Conservation (phyloP, 2,888 invertebrate genomes). For the Catocala sponsa region DNA sequence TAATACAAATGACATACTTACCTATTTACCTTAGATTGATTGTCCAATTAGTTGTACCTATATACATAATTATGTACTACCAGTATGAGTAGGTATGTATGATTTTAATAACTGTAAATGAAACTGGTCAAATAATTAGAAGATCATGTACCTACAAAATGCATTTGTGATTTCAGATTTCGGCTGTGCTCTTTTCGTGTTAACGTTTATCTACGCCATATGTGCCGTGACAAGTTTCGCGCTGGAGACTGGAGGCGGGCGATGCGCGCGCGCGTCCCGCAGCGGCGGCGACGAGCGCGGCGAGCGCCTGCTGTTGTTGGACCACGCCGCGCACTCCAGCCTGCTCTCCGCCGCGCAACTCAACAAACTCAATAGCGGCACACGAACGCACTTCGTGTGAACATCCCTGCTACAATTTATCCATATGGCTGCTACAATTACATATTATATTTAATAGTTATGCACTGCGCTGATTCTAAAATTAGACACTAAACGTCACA, state of each 20-base stretch:
- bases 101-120: no score
- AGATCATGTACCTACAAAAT: no score
- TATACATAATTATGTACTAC: no score
- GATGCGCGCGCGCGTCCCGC: constrained; percentile 61
- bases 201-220: constrained; percentile 82
- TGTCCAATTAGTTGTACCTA: no score
- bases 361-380: constrained; percentile 76
- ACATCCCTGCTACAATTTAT: constrained; percentile 13
- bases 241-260: constrained; percentile 69
- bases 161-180: constrained; percentile 67
- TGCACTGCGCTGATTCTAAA: constrained; percentile 33
- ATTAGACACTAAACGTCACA: constrained; percentile 21
- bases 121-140: no score
- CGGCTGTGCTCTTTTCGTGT: constrained; percentile 73
- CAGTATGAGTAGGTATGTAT: no score
- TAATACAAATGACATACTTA: no score
- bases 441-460: constrained; percentile 25
- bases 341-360: constrained; percentile 81
- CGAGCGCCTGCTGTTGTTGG: constrained; percentile 75
- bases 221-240: constrained; percentile 82
- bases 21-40: no score
- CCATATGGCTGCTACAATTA: constrained; percentile 21
- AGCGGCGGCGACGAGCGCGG: constrained; percentile 72
- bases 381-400: constrained; percentile 80
- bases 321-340: constrained; percentile 82